Evolutionary conservation across 1,140 invertebrate genomes (phyloP).

Genomic region (Carposina sasakii): DNA sequence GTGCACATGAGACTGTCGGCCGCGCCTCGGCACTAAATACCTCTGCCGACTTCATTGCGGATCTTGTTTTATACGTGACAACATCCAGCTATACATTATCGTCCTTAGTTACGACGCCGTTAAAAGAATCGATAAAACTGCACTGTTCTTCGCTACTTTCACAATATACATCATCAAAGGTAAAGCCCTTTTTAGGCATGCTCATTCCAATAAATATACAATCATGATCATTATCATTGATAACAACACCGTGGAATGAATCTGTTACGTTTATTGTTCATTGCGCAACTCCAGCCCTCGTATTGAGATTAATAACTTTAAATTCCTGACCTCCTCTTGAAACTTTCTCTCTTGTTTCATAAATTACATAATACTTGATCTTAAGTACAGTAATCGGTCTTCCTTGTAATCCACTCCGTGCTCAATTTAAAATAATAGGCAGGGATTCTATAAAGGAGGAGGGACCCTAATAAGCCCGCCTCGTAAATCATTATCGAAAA

Average conservation of each 20-base stretch:
- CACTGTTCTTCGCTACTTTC: too few relatives aligned
- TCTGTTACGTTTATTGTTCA: too few relatives aligned
- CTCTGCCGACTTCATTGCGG: background rate
- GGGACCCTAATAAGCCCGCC: conserved; percentile 34
- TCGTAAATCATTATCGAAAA: conserved; percentile 61
- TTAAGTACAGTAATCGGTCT: conserved; percentile 16
- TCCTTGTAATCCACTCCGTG: conserved; percentile 34
- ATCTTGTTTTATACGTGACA: background rate
- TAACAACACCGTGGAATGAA: too few relatives aligned
- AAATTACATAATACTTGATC: conserved; percentile 24
- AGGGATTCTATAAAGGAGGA: conserved; percentile 23
- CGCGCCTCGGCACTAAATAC: conserved; percentile 19
- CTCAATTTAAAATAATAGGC: conserved; percentile 53
- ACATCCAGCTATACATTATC: background rate
- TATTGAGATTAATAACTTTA: background rate
- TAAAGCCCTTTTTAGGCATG: too few relatives aligned
- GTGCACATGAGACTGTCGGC: conserved; percentile 46
- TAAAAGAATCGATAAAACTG: too few relatives aligned
- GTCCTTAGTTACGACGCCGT: background rate
- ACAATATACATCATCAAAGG: too few relatives aligned
- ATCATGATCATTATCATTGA: too few relatives aligned
- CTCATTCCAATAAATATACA: too few relatives aligned
- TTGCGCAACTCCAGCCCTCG: too few relatives aligned
- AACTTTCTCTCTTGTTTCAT: conserved; percentile 24
- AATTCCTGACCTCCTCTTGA: conserved; percentile 3